Conservation (phyloP, 2,888 invertebrate species). For the Achlya flavicornis region DNA sequence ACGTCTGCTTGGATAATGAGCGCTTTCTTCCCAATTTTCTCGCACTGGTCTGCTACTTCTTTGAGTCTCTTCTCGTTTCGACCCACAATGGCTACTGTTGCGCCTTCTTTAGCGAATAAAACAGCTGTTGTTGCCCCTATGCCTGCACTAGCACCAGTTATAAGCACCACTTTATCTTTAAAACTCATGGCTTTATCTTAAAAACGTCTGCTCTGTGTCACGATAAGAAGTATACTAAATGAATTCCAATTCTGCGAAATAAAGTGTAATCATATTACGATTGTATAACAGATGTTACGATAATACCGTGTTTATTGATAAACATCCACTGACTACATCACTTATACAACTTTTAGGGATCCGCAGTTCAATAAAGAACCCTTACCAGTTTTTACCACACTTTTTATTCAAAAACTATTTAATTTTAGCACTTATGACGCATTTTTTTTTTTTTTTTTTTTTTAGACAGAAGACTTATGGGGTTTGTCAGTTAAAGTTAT, state of each 20-base stretch:
- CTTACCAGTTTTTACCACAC: too few species aligned
- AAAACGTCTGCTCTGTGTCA: not conserved
- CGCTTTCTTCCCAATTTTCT: conserved; percentile 28
- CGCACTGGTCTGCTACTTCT: conserved; percentile 22
- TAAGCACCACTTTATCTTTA: conserved; percentile 43
- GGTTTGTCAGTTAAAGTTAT: too few species aligned
- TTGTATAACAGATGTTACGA: not conserved
- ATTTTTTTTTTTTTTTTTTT: too few species aligned
- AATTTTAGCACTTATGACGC: too few species aligned
- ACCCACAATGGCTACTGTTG: conserved; percentile 30
- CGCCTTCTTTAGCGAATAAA: conserved; percentile 40
- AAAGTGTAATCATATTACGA: not conserved
- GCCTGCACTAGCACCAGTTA: conserved; percentile 51
- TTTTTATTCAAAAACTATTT: too few species aligned
- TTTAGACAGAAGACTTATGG: too few species aligned
- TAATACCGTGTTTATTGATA: not conserved
- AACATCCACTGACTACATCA: not conserved
- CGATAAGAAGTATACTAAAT: not conserved
- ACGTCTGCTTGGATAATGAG: conserved; percentile 41
- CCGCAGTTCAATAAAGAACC: too few species aligned
- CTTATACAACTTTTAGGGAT: too few species aligned
- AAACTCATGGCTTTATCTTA: conserved; percentile 44
- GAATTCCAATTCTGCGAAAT: not conserved
- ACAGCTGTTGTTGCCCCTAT: conserved; percentile 47
- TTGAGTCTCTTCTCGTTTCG: conserved; percentile 27